Percentiles rank a stretch among this genome's conserved stretches.
Evolutionary conservation across 2,113 vertebrate genomes (phyloP).

Genomic region (Herpetotheres cachinnans): DNA sequence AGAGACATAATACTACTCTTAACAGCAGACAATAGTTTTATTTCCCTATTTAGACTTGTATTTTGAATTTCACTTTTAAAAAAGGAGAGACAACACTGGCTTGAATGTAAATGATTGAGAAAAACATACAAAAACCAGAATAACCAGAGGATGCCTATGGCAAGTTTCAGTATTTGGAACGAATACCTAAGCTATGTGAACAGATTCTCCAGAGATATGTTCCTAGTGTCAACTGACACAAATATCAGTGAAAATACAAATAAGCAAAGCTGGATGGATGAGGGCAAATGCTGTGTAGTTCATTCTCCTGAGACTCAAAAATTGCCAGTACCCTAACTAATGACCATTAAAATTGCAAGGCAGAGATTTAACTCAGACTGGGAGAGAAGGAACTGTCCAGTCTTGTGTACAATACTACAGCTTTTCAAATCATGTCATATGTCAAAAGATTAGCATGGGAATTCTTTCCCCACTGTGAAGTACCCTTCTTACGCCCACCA

Average conservation of each 20-base stretch:
- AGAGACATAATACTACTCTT: not conserved
- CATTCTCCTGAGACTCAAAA: not conserved
- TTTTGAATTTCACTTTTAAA: not conserved
- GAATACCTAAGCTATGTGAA: not conserved
- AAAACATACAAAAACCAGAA: not conserved
- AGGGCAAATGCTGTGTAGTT: not conserved
- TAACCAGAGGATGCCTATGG: not conserved
- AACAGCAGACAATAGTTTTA: not conserved
- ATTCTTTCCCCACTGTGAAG: not conserved
- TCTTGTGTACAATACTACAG: not conserved
- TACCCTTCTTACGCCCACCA: not conserved
- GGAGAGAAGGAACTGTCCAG: not conserved
- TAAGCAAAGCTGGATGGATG: not conserved
- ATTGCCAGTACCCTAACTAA: not conserved
- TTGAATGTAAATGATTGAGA: not conserved
- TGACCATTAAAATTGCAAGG: not conserved
- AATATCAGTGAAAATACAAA: not conserved
- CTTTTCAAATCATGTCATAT: not conserved
- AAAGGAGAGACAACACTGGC: not conserved
- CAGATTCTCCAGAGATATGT: not conserved
- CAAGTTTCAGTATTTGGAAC: not conserved
- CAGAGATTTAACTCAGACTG: not conserved
- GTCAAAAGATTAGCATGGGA: not conserved
- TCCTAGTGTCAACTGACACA: not conserved
- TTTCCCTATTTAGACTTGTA: not conserved